Evolutionary conservation across 2,113 vertebrate species (phyloP).

Genomic region (Cavia porcellus): DNA sequence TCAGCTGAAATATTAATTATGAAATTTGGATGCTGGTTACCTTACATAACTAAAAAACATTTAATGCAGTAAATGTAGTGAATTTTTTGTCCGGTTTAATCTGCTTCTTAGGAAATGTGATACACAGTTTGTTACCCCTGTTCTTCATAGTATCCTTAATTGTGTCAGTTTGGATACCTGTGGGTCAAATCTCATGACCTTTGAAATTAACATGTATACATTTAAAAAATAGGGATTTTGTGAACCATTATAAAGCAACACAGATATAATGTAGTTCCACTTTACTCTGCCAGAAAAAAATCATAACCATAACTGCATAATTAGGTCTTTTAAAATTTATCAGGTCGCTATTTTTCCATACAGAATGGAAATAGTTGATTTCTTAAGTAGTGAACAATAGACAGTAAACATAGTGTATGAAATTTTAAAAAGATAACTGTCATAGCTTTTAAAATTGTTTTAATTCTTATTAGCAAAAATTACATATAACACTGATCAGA

Average conservation of each 20-base stretch:
- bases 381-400: background rate
- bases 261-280: background rate
- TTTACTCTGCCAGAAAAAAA: constrained; percentile 46
- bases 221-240: constrained; percentile 25
- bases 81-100: background rate
- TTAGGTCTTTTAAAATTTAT: constrained; percentile 41
- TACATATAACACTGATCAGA: background rate
- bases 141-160: background rate
- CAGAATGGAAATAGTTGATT: background rate
- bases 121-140: background rate
- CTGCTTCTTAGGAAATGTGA: constrained; percentile 36
- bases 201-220: constrained; percentile 30
- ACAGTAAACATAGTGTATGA: background rate
- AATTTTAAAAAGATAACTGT: constrained; percentile 26
- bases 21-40: background rate
- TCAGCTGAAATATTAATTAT: background rate
- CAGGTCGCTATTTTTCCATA: constrained; percentile 10
- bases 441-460: background rate
- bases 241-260: constrained; percentile 27
- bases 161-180: constrained; percentile 16
- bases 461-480: constrained; percentile 22
- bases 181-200: background rate
- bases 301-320: constrained; percentile 1
- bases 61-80: background rate
- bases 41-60: constrained; percentile 16